phyloP scores from a whole-genome alignment of 2,797 vertebrate genomes.

The Myripristis jacobus region DNA sequence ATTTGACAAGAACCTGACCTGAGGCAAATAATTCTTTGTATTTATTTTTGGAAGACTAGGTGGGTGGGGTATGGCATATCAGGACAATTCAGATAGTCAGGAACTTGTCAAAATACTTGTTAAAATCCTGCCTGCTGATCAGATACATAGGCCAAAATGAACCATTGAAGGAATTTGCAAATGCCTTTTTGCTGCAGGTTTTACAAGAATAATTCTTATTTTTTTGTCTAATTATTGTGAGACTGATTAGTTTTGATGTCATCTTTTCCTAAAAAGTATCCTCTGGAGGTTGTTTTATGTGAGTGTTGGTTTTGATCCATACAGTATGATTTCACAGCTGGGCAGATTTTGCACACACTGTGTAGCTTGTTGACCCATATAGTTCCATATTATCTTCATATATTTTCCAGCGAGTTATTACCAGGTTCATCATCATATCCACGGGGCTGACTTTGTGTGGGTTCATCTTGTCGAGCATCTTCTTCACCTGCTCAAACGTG shows the following conservation, averaged over 20 bases:
- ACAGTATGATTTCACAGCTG: too few relatives aligned
- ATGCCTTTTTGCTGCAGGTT: too few relatives aligned
- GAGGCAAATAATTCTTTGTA: neutral
- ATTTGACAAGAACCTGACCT: neutral
- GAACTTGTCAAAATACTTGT: too few relatives aligned
- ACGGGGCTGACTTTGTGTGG: conserved; percentile 86
- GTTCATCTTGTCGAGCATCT: conserved; percentile 85
- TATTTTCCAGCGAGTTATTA: conserved; percentile 56
- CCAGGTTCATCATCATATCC: conserved; percentile 88
- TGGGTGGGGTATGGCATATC: neutral
- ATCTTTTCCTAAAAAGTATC: too few relatives aligned
- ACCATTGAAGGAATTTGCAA: too few relatives aligned
- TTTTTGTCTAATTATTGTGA: too few relatives aligned
- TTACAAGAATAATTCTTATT: too few relatives aligned
- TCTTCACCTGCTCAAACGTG: conserved; percentile 85
- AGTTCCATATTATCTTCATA: neutral
- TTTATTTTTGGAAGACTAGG: neutral
- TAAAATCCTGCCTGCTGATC: too few relatives aligned
- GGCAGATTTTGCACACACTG: too few relatives aligned
- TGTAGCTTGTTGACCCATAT: neutral
- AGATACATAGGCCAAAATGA: too few relatives aligned
- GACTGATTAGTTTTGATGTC: too few relatives aligned
- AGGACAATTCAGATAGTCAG: too few relatives aligned
- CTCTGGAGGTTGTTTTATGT: neutral
- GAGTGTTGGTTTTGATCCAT: neutral